Evolutionary conservation across 2,888 invertebrate genomes (phyloP).

Genomic region (Drosophila histrio): DNA sequence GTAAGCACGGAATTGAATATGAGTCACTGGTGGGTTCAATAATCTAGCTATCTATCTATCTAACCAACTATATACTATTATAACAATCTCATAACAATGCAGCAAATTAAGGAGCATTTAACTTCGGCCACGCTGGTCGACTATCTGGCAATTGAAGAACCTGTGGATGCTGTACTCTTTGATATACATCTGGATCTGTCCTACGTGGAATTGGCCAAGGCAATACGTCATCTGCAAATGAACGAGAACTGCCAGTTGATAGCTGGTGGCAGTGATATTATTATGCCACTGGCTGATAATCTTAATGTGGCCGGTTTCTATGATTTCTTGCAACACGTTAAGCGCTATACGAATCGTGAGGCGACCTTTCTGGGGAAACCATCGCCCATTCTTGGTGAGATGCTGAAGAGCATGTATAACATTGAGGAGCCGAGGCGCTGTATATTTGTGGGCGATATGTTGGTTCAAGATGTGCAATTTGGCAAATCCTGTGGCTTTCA

Average conservation of each 20-base stretch:
- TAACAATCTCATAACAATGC: neutral
- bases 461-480: conserved; percentile 91
- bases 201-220: conserved; percentile 84
- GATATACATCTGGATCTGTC: conserved; percentile 84
- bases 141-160: conserved; percentile 49
- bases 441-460: conserved; percentile 93
- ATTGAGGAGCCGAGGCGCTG: conserved; percentile 88
- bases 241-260: conserved; percentile 84
- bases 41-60: neutral
- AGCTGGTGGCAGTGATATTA: conserved; percentile 82
- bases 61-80: too few species aligned
- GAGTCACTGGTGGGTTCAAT: conserved; percentile 78
- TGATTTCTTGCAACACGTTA: conserved; percentile 69
- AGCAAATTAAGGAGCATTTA: conserved; percentile 71
- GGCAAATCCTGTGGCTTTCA: conserved; percentile 89
- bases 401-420: conserved; percentile 79
- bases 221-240: conserved; percentile 83
- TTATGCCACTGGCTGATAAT: conserved; percentile 73
- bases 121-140: conserved; percentile 54
- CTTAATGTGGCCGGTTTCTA: conserved; percentile 77
- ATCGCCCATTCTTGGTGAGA: conserved; percentile 80
- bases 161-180: conserved; percentile 84
- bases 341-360: conserved; percentile 76
- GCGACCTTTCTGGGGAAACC: conserved; percentile 85
- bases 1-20: conserved; percentile 83